A percentile compares a stretch with the other conserved stretches of the same genome.
phyloP scores from a whole-genome alignment of 2,888 invertebrate genomes.

The Phlogophora meticulosa region DNA sequence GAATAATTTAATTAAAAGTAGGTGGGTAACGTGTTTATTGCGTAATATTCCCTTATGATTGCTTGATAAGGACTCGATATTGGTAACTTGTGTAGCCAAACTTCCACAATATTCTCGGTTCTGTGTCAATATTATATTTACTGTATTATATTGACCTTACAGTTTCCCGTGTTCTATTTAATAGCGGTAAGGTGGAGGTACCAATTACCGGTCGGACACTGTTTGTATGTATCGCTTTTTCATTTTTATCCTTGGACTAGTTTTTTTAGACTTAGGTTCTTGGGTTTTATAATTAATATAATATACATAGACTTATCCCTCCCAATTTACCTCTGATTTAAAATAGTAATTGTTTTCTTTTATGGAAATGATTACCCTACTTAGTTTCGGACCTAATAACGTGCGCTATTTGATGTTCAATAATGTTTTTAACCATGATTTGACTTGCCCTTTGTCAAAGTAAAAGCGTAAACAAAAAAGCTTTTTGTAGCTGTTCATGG shows the following conservation, averaged over 20 bases:
- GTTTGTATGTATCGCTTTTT: slow-evolving; percentile 23
- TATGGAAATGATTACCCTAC: background rate
- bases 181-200: slow-evolving; percentile 53
- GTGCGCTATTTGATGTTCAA: slow-evolving; percentile 26
- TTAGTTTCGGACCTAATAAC: slow-evolving; percentile 21
- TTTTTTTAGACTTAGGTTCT: slow-evolving; percentile 2
- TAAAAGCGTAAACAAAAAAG: slow-evolving; percentile 52
- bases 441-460: slow-evolving; percentile 37
- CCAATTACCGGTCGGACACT: slow-evolving; percentile 35
- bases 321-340: background rate
- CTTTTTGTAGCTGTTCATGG: slow-evolving; percentile 43
- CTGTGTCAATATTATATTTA: slow-evolving; percentile 65
- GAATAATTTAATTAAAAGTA: slow-evolving; percentile 38
- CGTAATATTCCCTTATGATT: slow-evolving; percentile 45
- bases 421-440: slow-evolving; percentile 30
- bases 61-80: slow-evolving; percentile 44
- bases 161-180: slow-evolving; percentile 75
- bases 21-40: slow-evolving; percentile 42
- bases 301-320: slow-evolving; percentile 12
- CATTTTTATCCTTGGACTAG: slow-evolving; percentile 3
- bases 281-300: slow-evolving; percentile 5
- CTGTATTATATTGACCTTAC: slow-evolving; percentile 67
- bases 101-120: slow-evolving; percentile 47
- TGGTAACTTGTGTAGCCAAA: slow-evolving; percentile 52
- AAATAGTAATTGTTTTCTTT: background rate